phyloP scores from a whole-genome alignment of 2,113 vertebrate genomes.

The Leptosomus discolor region DNA sequence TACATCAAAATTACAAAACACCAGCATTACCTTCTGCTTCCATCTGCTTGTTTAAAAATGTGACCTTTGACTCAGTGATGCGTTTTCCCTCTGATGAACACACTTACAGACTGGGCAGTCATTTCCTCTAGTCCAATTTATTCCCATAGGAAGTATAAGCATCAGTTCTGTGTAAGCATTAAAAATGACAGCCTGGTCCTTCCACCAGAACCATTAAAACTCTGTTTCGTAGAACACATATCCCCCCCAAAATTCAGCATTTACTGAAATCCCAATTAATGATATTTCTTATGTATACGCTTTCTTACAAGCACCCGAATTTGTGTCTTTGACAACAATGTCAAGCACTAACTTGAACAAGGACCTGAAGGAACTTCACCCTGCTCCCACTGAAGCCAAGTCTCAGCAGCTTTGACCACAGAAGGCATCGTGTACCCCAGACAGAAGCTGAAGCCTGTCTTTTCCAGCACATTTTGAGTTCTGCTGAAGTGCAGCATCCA shows the following conservation, averaged over 20 bases:
- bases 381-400: neutral
- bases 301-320: neutral
- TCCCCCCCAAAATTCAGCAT: neutral
- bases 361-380: neutral
- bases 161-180: neutral
- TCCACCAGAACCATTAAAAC: neutral
- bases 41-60: neutral
- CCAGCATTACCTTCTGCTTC: neutral
- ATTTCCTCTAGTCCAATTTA: neutral
- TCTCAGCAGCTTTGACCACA: neutral
- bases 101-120: neutral
- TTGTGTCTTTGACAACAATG: neutral
- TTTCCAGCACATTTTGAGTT: neutral
- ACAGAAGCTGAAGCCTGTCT: neutral
- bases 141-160: neutral
- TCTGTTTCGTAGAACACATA: neutral
- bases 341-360: neutral
- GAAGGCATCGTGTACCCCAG: neutral
- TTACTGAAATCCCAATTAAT: neutral
- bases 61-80: neutral
- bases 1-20: neutral
- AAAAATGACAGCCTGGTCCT: neutral
- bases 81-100: neutral
- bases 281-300: rapidly evolving
- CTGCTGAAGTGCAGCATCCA: neutral